Base-by-base conservation (phyloP, 2,797 vertebrate genomes). In the Eulemur rubriventer region DNA sequence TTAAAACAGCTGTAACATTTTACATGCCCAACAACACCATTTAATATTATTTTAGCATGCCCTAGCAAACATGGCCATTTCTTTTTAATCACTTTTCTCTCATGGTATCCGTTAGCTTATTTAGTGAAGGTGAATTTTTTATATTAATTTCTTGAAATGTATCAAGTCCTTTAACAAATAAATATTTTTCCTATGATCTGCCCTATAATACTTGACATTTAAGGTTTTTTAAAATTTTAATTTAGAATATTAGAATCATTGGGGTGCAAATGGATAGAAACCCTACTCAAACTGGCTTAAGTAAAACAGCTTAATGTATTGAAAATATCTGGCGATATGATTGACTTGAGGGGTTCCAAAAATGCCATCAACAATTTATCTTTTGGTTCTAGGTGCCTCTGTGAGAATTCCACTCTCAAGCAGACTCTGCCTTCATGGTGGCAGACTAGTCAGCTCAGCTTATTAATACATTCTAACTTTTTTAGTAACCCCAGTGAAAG, bases 71-170 rank as follows among this genome's bases (percentile, higher is more conserved):
- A 73, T 18, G 24, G 12, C 89, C 50, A 75, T 65, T 80, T 97
- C 24, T 82, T 89, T 93, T 92, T 69, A 88, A 87, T 78, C 55
- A 65, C n/a, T 63, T 91, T 26, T 63, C 69, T 92, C 22, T 81
- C 30, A 90, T 35, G 17, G n/a, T 91, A 59, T 70, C 14, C 94
- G 63, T 83, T 95, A 61, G 16, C 22, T 85, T 52, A 59, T 46
- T 87, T 78, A 85, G 63, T 88, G 22, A 78, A 76, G n/a, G 11
- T 67, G n/a, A 95, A 65, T 79, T 61, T 69, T 41, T 73, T 41
- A 13, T 28, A 61, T 88, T 87, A 91, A 95, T 73, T 92, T 94
- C 59, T 75, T 94, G 63, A 91, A 95, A 75, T 70, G 46, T n/a
- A 91, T 17, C 52, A 92, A 95, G 48, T 65, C n/a, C 48, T 92